These are phyloP conservation scores for Paralichthys olivaceus DNA, from an alignment of 2,113 vertebrate species.

Conservation along the genomic window DNA sequence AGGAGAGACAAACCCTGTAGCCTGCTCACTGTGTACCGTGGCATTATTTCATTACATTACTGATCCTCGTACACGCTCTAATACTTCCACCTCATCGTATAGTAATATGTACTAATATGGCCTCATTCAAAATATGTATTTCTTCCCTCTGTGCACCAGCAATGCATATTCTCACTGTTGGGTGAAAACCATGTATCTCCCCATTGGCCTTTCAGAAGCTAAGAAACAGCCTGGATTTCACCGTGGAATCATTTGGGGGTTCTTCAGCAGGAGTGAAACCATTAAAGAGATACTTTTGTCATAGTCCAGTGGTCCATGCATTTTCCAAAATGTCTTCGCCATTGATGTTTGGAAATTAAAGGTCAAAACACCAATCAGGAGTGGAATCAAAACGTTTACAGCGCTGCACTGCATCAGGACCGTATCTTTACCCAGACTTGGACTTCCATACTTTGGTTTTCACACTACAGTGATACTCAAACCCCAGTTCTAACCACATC, in stretches of 20 bases:
- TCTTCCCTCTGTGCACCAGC: conserved; percentile 22
- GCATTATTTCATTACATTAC: conserved; percentile 30
- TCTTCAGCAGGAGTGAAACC: neutral
- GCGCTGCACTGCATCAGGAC: neutral
- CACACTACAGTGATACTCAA: neutral
- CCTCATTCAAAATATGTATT: neutral
- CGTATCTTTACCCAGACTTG: neutral
- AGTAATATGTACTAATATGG: neutral
- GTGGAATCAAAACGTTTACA: neutral
- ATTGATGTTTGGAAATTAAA: neutral
- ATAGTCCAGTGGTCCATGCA: neutral
- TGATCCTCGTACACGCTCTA: neutral
- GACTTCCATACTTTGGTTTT: neutral
- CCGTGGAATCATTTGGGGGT: neutral
- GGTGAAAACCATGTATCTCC: conserved; percentile 4
- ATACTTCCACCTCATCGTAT: conserved; percentile 4
- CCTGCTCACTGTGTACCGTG: conserved; percentile 50
- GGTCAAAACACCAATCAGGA: neutral
- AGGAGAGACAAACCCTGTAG: conserved; percentile 13
- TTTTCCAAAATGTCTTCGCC: neutral
- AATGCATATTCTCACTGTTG: conserved; percentile 27
- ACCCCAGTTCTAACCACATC: neutral
- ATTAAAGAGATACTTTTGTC: neutral
- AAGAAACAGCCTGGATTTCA: neutral
- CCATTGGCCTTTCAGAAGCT: conserved; percentile 8